Conservation (phyloP, 2,797 vertebrate genomes). For the Streptopelia turtur region DNA sequence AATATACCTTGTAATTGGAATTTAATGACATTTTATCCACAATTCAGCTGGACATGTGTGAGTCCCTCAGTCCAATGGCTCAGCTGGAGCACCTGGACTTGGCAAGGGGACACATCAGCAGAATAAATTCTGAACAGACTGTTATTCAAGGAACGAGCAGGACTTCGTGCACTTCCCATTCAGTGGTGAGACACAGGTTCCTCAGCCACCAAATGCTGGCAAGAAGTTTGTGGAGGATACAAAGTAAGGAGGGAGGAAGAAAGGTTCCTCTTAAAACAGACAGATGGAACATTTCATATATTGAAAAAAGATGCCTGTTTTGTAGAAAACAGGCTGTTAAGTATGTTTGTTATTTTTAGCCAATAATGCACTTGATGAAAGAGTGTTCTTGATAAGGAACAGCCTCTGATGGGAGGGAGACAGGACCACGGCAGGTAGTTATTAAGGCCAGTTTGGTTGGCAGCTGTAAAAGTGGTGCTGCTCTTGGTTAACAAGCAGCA, state of each 20-base stretch:
- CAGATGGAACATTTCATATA: neutral
- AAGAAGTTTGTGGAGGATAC: neutral
- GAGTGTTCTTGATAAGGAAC: constrained; percentile 25
- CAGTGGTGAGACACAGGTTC: neutral
- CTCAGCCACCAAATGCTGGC: neutral
- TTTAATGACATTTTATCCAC: neutral
- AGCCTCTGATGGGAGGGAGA: constrained; percentile 13
- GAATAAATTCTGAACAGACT: neutral
- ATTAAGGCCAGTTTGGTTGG: constrained; percentile 28
- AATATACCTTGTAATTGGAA: neutral
- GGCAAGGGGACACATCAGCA: neutral
- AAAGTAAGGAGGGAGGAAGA: neutral
- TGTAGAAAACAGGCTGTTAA: neutral
- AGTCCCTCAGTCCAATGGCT: neutral
- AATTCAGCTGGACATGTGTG: neutral
- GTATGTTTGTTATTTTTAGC: constrained; percentile 34
- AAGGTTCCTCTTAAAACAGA: neutral
- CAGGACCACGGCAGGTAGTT: neutral
- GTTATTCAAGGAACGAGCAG: neutral
- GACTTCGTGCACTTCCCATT: neutral
- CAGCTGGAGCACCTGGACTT: neutral
- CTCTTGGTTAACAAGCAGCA: constrained; percentile 27
- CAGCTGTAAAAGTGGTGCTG: constrained; percentile 15
- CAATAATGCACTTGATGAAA: constrained; percentile 8
- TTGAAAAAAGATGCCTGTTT: neutral